Base-by-base conservation (phyloP, 1,140 invertebrate species). In the Cecropterus lyciades region DNA sequence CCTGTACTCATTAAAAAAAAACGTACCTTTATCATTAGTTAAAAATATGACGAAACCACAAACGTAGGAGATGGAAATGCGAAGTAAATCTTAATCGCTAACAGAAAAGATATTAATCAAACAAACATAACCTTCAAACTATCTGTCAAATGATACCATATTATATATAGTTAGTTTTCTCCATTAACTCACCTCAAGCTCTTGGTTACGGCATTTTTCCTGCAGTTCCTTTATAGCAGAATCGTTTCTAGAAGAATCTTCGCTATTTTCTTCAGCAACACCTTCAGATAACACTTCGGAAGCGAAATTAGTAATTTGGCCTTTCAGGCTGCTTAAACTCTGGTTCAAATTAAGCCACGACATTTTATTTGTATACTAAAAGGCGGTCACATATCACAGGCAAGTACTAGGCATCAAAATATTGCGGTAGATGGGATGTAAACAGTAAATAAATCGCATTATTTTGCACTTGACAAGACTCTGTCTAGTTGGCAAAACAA, bases 331-430 rank as follows among this genome's bases (percentile, higher is more conserved):
- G 82, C 93, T 95, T 66, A 96, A 93, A 88, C 95, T 96, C 73
- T 95, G 94, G 77, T 95, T 94, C 52, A 95, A 93, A 79, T 96
- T 96, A 65, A 96, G 93, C 95, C 96, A 96, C 89, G 95, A 95
- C 95, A 96, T 96, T 91, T 93, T 94, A 37, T 43, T 52, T 59
- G 55, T 45, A 51, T 46, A 40, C 49, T 14, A 59, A 70, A 66
- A 59, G 62, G 65, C 56, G 55, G 37, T 79, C 73, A 84, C 85
- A 87, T 84, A 89, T 85, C 83, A 88, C 78, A 72, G 48, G 55
- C 43, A 65, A 73, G 64, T 52, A 53, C 70, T 72, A 66, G 43
- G 42, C 59, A 71, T 69, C 33, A 53, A 80, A 82, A 77, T 84
- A 68, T 79, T 77, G 42, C 67, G 20, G 40, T 67, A 65, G 56